Evolutionary conservation across 2,113 vertebrate genomes (phyloP), one percentile per base, ranked within the genome.

Genomic region (Herpailurus yagouaroundi): DNA sequence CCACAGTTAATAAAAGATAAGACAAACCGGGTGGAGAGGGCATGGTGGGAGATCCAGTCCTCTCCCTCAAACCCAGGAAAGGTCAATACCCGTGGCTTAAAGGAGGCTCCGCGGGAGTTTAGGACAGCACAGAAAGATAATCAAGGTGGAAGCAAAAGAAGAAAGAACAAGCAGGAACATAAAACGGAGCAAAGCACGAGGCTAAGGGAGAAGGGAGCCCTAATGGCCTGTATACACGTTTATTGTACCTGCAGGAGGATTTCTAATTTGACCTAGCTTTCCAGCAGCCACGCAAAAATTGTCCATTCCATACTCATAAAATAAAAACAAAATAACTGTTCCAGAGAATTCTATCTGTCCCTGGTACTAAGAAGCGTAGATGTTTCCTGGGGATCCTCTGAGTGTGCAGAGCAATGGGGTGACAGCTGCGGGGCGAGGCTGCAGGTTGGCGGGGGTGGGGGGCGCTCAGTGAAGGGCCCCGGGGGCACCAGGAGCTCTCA

Each of bases 201-300:
- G 38, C 11, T 13, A 36, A 45, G 48, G 41, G 73, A 64, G 7
- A 16, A 2, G 48, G 84, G 50, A 71, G 36, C 38, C 29, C 80
- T 31, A 31, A 2, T 0, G 38, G 33, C 11, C 71, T 0, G 3
- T 3, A 29, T 3, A 33, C 7, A 10, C 2, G 0, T 18, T 10
- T 15, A 27, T 23, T 7, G 33, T 23, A 12, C 15, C 21, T 27
- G 31, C 29, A 12, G 36, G 86, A 63, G 19, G n/a, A 6, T 19
- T 63, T 80, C n/a, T 48, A 11, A 4, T 18, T 12, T 38, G 88
- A 64, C n/a, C 19, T 1, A 3, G 41, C 33, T 50, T 45, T 68
- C 60, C 4, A 73, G 60, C 13, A 45, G 21, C 27, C 16, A 14
- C 41, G 29, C 14, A 27, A n/a, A 31, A 7, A 10, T 14, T 84